Percentiles rank a stretch among this genome's conserved stretches.
Conservation (phyloP, 2,888 invertebrate genomes). For the Limnephilus rhombicus region DNA sequence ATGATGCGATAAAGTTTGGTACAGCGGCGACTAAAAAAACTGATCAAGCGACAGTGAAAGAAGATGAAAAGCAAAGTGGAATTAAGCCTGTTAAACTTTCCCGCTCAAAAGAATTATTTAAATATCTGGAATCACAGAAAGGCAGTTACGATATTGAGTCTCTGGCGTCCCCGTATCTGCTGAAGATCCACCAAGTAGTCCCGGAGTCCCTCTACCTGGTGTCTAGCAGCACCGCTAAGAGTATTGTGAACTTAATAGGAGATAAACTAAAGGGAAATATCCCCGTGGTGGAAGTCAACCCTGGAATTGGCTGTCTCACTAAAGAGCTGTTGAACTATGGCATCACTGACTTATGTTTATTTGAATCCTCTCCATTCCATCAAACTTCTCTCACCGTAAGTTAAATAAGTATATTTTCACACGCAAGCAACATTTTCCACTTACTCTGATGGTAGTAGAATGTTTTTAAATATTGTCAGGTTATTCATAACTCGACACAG, state of each 20-base stretch:
- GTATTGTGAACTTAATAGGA: conserved; percentile 71
- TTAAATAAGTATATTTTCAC: conserved; percentile 9
- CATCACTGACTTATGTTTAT: conserved; percentile 77
- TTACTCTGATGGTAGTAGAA: no score
- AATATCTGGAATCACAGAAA: conserved; percentile 65
- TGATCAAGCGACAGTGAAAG: not conserved
- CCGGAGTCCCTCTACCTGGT: conserved; percentile 73
- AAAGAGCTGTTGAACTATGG: conserved; percentile 77
- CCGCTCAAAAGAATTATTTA: conserved; percentile 36
- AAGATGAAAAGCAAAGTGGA: conserved; percentile 1
- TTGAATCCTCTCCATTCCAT: conserved; percentile 79
- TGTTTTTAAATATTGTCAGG: no score
- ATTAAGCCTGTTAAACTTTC: not conserved
- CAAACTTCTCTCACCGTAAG: conserved; percentile 51
- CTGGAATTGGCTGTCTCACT: conserved; percentile 83
- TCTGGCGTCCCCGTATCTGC: conserved; percentile 21
- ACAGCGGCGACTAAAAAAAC: conserved; percentile 18
- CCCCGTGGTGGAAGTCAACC: conserved; percentile 82
- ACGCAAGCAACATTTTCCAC: no score
- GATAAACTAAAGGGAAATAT: conserved; percentile 69
- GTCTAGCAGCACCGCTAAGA: conserved; percentile 72
- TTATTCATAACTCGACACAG: no score
- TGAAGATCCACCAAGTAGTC: conserved; percentile 45
- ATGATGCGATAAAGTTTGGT: conserved; percentile 11
- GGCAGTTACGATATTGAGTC: not conserved